These are phyloP conservation scores for Sylvia borin DNA, from an alignment of 2,797 vertebrate species.

Conservation along the genomic window DNA sequence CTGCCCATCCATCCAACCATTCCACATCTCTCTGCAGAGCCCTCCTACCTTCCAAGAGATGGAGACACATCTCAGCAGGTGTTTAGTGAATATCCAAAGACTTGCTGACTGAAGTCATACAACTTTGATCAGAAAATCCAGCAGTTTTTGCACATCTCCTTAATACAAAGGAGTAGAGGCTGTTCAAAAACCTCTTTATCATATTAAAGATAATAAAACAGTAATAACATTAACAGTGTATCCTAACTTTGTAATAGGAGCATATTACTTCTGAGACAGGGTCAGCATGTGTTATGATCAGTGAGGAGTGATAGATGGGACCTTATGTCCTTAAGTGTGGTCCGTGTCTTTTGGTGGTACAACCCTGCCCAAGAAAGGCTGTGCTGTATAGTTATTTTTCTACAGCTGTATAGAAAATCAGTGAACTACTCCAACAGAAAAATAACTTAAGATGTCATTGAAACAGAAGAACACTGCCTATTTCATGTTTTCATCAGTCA, in stretches of 20 bases:
- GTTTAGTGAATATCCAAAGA: not conserved
- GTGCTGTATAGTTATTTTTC: rapidly evolving
- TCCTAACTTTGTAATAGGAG: not conserved
- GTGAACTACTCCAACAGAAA: not conserved
- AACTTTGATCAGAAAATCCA: not conserved
- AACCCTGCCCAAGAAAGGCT: not conserved
- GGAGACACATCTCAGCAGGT: not conserved
- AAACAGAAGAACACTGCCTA: not conserved
- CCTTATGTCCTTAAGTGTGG: too few species aligned
- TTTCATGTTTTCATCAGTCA: not conserved
- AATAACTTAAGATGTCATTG: not conserved
- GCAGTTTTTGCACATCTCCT: not conserved
- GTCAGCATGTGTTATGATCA: not conserved
- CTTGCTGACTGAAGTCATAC: not conserved
- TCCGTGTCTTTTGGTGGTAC: not conserved
- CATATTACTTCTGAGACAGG: not conserved
- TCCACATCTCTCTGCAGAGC: too few species aligned
- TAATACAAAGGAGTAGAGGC: not conserved
- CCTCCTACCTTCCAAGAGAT: too few species aligned
- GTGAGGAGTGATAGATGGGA: not conserved
- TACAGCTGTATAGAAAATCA: not conserved
- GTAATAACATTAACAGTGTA: not conserved
- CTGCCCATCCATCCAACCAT: too few species aligned
- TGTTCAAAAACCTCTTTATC: not conserved
- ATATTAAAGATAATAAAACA: not conserved